Evolutionary conservation across 2,888 invertebrate genomes (phyloP).

Genomic region (Drosophila heteroneura): DNA sequence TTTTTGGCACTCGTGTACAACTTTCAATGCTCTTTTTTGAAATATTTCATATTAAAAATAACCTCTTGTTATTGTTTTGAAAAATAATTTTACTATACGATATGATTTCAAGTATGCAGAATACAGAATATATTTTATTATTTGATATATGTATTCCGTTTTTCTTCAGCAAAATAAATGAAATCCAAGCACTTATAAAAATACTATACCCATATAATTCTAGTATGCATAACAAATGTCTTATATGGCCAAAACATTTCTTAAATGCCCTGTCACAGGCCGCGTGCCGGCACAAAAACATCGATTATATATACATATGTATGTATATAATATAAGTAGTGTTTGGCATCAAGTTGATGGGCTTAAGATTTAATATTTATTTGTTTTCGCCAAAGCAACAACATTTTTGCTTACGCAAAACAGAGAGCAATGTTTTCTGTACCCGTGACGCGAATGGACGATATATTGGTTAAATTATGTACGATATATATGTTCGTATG

Average conservation of each 20-base stretch:
- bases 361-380: conserved; percentile 76
- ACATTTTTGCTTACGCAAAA: conserved; percentile 71
- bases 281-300: conserved; percentile 39
- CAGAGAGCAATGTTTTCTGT: conserved; percentile 48
- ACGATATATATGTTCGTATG: conserved; percentile 6
- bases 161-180: background rate
- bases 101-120: background rate
- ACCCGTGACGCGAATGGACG: conserved; percentile 60
- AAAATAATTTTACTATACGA: background rate
- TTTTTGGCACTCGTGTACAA: conserved; percentile 7
- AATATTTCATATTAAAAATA: conserved; percentile 23
- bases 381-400: conserved; percentile 63
- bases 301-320: conserved; percentile 10
- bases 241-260: conserved; percentile 14
- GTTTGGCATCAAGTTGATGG: conserved; percentile 59
- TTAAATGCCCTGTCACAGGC: conserved; percentile 27
- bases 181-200: background rate
- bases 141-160: background rate
- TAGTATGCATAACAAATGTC: conserved; percentile 11
- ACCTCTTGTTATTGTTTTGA: background rate
- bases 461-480: conserved; percentile 42
- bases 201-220: background rate
- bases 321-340: conserved; percentile 13
- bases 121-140: background rate
- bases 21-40: conserved; percentile 32